Base-by-base conservation (phyloP, 1,140 invertebrate genomes). In the Nixonia krombeini region DNA sequence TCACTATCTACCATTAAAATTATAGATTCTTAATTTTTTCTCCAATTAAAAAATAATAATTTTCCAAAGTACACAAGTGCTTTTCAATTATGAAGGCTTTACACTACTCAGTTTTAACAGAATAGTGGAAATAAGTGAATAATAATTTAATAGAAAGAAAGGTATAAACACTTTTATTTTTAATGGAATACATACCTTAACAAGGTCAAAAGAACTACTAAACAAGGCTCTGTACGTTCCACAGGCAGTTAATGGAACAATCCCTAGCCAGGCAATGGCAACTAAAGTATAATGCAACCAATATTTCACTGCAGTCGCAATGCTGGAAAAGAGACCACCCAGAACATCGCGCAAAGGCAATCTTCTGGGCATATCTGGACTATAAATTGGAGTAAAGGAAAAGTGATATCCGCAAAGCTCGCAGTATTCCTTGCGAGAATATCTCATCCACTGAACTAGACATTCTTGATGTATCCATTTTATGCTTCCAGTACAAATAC, bases 381-480 rank as follows among this genome's bases (percentile, higher is more conserved):
- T 96, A 86, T 99, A 99, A 68, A 99, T 99, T 52, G 98, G 97
- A 76, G 95, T 97, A 80, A 99, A 99, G 1, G 96, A 96, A 86
- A 99, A 99, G 23, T 95, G 90, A 81, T 99, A 94, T 64, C 97
- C 96, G 82, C 98, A 99, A 63, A 99, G 86, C 85, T 99, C 98
- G 86, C 98, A 99, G 75, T 97, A 98, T 86, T 99, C 97, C 86
- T 99, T 99, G 53, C 96, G 90, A 35, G 96, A 98, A 83, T 99
- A 99, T 50, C 92, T 88, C 91, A 95, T 94, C 93, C 93, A 95
- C 83, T 94, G 93, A 57, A 94, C 89, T 23, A 95, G 85, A 80
- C 93, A 96, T 76, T 95, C 93, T 81, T 99, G 97, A 84, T 99
- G 98, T 37, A 99, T 99, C 88, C 94, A 99, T 87, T 99, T 99